phyloP scores from a whole-genome alignment of 2,888 invertebrate genomes.

The Exocentrus adspersus region DNA sequence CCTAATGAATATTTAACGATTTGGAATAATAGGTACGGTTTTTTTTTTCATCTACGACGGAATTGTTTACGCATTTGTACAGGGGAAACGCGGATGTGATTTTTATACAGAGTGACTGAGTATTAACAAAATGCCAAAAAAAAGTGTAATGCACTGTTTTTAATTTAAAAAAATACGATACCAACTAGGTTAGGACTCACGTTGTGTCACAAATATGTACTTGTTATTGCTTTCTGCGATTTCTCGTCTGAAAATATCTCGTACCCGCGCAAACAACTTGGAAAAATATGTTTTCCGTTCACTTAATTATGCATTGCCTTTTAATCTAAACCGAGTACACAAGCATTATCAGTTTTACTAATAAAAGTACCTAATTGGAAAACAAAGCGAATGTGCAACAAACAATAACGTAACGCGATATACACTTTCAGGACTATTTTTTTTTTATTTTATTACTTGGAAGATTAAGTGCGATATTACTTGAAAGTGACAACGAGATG shows the following conservation, averaged over 20 bases:
- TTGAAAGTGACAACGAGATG: conserved; percentile 8
- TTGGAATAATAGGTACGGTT: neutral
- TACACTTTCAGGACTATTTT: no score
- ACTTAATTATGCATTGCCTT: neutral
- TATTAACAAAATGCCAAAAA: no score
- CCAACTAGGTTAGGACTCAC: no score
- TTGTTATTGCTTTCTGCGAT: neutral
- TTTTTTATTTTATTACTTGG: conserved; percentile 1
- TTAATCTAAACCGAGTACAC: neutral
- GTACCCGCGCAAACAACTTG: neutral
- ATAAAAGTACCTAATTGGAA: no score
- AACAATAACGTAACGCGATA: no score
- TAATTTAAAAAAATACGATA: no score
- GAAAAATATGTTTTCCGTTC: neutral
- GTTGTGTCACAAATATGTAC: neutral
- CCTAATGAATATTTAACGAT: conserved; percentile 11
- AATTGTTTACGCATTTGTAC: no score
- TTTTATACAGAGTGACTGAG: no score
- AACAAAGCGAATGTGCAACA: neutral
- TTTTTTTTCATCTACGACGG: neutral
- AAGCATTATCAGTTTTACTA: no score
- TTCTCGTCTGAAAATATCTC: neutral
- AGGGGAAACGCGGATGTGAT: no score
- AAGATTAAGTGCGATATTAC: neutral
- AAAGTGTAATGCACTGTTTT: no score